A percentile compares a stretch with the other conserved stretches of the same genome.
Conservation (phyloP, 2,113 vertebrate species). For the Apus apus region DNA sequence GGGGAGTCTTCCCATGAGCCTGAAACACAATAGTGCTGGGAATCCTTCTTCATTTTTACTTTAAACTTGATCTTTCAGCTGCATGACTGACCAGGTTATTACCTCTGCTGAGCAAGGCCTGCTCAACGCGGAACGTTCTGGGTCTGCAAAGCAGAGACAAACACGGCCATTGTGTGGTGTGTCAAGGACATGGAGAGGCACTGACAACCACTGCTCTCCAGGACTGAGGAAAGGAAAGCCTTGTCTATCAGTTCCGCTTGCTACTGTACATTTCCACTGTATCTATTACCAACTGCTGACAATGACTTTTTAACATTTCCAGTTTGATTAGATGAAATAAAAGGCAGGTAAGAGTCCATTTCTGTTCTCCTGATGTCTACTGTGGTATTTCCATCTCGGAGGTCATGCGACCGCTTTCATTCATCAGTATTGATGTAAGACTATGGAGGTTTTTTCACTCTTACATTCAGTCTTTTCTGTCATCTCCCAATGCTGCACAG, state of each 20-base stretch:
- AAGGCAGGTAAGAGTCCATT: background rate
- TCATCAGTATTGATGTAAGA: background rate
- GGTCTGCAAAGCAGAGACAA: conserved; percentile 85
- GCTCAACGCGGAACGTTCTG: conserved; percentile 73
- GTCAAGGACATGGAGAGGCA: conserved; percentile 72
- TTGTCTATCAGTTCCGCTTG: conserved; percentile 45
- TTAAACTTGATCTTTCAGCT: conserved; percentile 88
- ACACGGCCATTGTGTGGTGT: conserved; percentile 79
- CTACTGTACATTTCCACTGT: conserved; percentile 44
- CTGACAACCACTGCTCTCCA: conserved; percentile 63
- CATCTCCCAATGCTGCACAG: background rate
- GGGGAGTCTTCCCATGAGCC: conserved; percentile 29
- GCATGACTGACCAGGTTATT: conserved; percentile 92
- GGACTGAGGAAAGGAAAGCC: background rate
- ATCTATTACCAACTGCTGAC: conserved; percentile 41
- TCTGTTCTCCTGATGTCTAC: background rate
- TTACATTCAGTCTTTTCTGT: background rate
- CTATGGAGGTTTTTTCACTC: accelerated
- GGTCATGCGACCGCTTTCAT: background rate
- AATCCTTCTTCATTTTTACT: conserved; percentile 86
- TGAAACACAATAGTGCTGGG: conserved; percentile 89
- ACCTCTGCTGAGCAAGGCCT: conserved; percentile 75
- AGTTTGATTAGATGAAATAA: background rate
- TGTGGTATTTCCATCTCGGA: background rate
- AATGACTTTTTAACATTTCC: conserved; percentile 21